Evolutionary conservation across 2,113 vertebrate genomes (phyloP).

Genomic region (Campylomormyrus tamandua): DNA sequence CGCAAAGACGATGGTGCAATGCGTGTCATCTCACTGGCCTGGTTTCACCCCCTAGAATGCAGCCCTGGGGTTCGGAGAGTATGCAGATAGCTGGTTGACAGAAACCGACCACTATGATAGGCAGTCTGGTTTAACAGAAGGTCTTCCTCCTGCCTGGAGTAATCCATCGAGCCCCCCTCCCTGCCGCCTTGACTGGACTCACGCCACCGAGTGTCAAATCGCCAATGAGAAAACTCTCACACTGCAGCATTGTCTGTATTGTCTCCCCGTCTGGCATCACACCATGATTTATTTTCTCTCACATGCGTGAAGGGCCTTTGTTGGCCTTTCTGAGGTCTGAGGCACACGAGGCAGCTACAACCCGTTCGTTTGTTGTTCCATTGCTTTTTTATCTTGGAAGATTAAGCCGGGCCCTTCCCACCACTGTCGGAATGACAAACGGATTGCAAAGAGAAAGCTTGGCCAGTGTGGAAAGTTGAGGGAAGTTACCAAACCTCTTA

Average conservation of each 20-base stretch:
- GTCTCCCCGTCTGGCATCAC: constrained; percentile 15
- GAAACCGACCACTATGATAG: background rate
- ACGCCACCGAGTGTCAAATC: background rate
- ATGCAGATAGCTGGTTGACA: background rate
- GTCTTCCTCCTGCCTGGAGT: background rate
- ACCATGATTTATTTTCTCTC: constrained; percentile 14
- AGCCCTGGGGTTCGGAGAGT: background rate
- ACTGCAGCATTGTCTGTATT: constrained; percentile 10
- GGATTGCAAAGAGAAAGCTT: background rate
- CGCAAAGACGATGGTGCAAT: background rate
- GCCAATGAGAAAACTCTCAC: background rate
- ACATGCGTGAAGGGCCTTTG: constrained; percentile 14
- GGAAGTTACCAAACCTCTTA: background rate
- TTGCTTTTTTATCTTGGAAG: background rate
- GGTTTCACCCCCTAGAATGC: background rate
- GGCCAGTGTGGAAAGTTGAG: background rate
- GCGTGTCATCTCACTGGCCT: constrained; percentile 8
- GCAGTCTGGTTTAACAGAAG: background rate
- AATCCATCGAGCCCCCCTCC: background rate
- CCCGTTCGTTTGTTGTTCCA: background rate
- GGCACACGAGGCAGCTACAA: background rate
- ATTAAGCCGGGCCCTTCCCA: background rate
- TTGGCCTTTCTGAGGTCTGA: background rate
- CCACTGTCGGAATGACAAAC: background rate
- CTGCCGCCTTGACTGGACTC: background rate